Conservation (phyloP, 2,888 invertebrate species). For the Drosophila monieri region DNA sequence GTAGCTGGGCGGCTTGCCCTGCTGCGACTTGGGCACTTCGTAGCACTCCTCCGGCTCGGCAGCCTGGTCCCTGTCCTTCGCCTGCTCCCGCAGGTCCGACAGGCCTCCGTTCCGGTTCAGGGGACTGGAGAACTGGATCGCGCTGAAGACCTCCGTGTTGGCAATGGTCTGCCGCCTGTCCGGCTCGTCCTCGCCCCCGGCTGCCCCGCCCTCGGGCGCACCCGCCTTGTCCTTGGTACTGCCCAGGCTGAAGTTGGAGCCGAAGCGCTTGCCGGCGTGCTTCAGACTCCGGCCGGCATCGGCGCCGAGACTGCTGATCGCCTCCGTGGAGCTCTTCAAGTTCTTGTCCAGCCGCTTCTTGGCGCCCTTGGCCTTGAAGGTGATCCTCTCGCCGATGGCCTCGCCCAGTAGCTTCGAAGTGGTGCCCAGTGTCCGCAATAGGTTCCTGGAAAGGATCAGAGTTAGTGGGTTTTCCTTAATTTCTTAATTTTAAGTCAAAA, state of each 20-base stretch:
- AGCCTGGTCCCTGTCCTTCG: background rate
- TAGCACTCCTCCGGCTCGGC: conserved; percentile 71
- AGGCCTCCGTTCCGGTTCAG: conserved; percentile 78
- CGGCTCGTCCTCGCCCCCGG: conserved; percentile 45
- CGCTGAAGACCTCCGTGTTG: conserved; percentile 82
- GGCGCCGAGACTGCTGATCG: conserved; percentile 74
- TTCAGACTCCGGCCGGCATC: conserved; percentile 80
- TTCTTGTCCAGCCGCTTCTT: conserved; percentile 83
- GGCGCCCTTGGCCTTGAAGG: conserved; percentile 81
- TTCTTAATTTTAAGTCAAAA: background rate
- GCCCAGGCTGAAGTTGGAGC: conserved; percentile 76
- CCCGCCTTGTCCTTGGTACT: conserved; percentile 38
- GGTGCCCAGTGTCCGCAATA: conserved; percentile 82
- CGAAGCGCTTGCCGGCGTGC: conserved; percentile 77
- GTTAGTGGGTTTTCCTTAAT: background rate
- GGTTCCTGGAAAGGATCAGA: conserved; percentile 65
- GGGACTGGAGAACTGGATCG: conserved; percentile 83
- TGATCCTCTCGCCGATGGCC: conserved; percentile 83
- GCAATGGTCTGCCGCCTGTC: conserved; percentile 83
- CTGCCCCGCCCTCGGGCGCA: background rate
- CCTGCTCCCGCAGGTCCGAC: conserved; percentile 60
- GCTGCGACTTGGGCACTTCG: conserved; percentile 75
- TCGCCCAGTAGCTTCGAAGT: conserved; percentile 83
- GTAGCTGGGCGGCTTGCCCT: conserved; percentile 78
- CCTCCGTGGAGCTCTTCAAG: conserved; percentile 81